Evolutionary conservation across 2,113 vertebrate genomes (phyloP), one percentile per base, ranked within the genome.

Genomic region (Bubo scandiacus): DNA sequence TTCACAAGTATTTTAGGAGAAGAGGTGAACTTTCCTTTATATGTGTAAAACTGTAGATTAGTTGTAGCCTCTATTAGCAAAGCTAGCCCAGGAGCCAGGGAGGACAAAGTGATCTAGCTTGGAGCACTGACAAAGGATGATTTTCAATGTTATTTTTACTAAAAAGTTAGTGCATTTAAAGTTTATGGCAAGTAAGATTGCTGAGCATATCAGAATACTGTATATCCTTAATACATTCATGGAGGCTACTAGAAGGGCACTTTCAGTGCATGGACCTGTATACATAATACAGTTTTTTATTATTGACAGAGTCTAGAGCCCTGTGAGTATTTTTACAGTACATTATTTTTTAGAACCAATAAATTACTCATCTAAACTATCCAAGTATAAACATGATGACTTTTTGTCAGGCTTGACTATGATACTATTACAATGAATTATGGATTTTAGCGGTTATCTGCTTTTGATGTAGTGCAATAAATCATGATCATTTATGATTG

Each of bases 271-370:
- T 40, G 23, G 47, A 36, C 30, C 70, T 81, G 45, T 86, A 86
- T 68, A 92, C 18, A 71, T 88, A 95, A 93, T 65, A 86, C 6
- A 47, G 66, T 11, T 57, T 92, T 94, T 96, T 93, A 93, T 71
- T 94, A 65, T 86, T 97, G 59, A 81, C 62, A 78, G 85, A 86
- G 59, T 86, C 74, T 81, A 84, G n/a, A 95, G 75, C 34, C 62
- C 68, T 91, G 26, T 13, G 29, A 80, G 58, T 92, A 92, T 92
- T 97, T 96, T 96, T 92, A 91, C 71, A 91, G 78, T 87, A 49
- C 70, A 79, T 97, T 94, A 95, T 95, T 96, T 97, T 96, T 96
- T 70, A 77, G 92, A 97, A 96, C 67, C 80, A 92, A 97, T 97
- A 96, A 95, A 95, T 97, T 96, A 94, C 88, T 81, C 49, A 43